Evolutionary conservation across 2,797 vertebrate genomes (phyloP), one percentile per base, ranked within the genome.

Genomic region (Alfaro cultratus): DNA sequence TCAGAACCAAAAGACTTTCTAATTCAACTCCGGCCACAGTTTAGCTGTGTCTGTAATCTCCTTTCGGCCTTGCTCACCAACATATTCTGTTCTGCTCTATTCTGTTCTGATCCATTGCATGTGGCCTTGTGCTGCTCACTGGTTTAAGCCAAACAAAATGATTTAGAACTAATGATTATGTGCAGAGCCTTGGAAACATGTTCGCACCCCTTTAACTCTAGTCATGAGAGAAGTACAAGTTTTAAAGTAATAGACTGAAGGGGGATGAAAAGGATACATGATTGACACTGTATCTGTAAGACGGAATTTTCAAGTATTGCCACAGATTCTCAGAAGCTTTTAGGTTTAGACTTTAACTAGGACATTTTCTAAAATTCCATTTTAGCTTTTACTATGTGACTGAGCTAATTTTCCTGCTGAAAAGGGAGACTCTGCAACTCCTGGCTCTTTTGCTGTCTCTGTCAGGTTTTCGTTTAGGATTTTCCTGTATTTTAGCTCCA

Each of bases 1-100:
- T 84, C 1, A 18, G 82, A 92, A 92, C 86, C 78, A 89, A 85
- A 88, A 82, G 57, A 87, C 88, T 92, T 91, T 92, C 86, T 83
- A 85, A 91, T 92, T 91, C 88, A 91, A 92, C 88, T 91, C 83
- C 71, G 73, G 46, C 75, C 76, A 73, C 51, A 68, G 74, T 87
- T 90, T 82, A 80, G 77, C 76, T 75, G 73, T 55, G 78, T 70
- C 84, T 90, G 76, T 86, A 87, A 86, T 74, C 71, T 47, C 79
- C 71, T 60, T 21, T 36, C 15, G 82, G 79, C 87, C 81, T 79
- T 16, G 31, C 79, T 87, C 86, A 53, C 62, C 36, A 78, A 81
- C 85, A 23, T 43, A 45, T 18, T 55, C 34, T 36, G 62, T 15
- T 49, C 34, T 36, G 51, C 74, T 83, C 57, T 79, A 31, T 80